A percentile compares a stretch with the other conserved stretches of the same genome.
phyloP scores from a whole-genome alignment of 1,140 invertebrate genomes.

The Eupristina koningsbergeri region DNA sequence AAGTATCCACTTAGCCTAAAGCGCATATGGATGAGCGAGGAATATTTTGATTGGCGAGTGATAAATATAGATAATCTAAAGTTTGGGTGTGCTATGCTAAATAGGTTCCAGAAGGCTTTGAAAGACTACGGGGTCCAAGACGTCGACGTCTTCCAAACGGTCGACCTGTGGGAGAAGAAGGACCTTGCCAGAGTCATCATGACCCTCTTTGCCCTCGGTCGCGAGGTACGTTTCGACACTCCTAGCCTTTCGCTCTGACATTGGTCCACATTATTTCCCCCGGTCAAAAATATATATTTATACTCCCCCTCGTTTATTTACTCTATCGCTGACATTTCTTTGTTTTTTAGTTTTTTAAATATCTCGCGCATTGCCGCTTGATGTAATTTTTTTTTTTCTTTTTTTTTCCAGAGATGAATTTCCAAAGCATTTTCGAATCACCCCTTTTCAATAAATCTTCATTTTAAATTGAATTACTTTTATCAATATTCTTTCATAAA shows the following conservation, averaged over 20 bases:
- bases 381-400: too few species aligned
- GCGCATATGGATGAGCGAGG: too few species aligned
- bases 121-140: slow-evolving; percentile 90
- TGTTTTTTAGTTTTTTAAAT: too few species aligned
- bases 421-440: too few species aligned
- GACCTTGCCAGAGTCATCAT: slow-evolving; percentile 92
- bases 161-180: slow-evolving; percentile 94
- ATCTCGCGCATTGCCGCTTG: too few species aligned
- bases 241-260: slow-evolving; percentile 32
- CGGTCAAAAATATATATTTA: not conserved
- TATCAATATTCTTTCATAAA: too few species aligned
- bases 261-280: slow-evolving; percentile 17
- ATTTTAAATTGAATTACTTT: too few species aligned
- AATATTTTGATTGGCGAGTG: not conserved
- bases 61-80: not conserved
- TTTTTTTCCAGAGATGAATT: too few species aligned
- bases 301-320: not conserved
- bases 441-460: too few species aligned
- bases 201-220: slow-evolving; percentile 90
- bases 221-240: slow-evolving; percentile 79
- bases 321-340: not conserved
- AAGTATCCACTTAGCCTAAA: not conserved
- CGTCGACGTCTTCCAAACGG: slow-evolving; percentile 94
- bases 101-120: slow-evolving; percentile 91
- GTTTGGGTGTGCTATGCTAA: not conserved